These are phyloP conservation scores for Rhagonycha fulva DNA, from an alignment of 2,888 invertebrate species.

Conservation along the genomic window DNA sequence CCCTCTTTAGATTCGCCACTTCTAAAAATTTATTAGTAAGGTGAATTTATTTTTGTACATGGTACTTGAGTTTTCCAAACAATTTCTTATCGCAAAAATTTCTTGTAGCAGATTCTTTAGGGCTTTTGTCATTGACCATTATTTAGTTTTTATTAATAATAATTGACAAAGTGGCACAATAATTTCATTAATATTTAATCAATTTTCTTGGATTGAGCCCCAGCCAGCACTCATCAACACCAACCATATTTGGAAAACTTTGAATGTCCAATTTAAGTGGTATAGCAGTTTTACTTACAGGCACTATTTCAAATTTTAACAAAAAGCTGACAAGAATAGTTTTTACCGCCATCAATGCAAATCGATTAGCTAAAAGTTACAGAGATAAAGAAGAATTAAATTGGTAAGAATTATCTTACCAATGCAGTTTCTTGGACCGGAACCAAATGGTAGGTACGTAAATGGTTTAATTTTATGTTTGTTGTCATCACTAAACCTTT, in stretches of 20 bases:
- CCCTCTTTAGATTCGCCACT: no score
- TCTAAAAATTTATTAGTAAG: no score
- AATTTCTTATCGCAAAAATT: no score
- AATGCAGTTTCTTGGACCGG: constrained; percentile 64
- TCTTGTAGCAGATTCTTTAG: no score
- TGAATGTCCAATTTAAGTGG: constrained; percentile 36
- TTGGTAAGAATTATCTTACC: not conserved
- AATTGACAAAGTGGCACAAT: not conserved
- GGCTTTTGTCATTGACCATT: no score
- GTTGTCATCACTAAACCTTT: constrained; percentile 58
- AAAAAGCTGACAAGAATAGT: constrained; percentile 38
- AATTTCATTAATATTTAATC: not conserved
- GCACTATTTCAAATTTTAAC: constrained; percentile 39
- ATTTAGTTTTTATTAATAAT: no score
- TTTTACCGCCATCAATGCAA: constrained; percentile 29
- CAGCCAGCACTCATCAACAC: constrained; percentile 41
- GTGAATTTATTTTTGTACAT: no score
- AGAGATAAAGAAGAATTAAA: not conserved
- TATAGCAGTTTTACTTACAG: constrained; percentile 37
- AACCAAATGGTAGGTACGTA: constrained; percentile 47
- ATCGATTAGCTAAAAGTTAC: constrained; percentile 37
- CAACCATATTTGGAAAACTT: constrained; percentile 28
- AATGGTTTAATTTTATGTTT: constrained; percentile 56
- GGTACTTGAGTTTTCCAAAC: no score
- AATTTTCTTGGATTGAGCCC: constrained; percentile 32